A percentile compares a stretch with the other conserved stretches of the same genome.
These are phyloP conservation scores for Leptinotarsa haldemani DNA, from an alignment of 2,888 invertebrate species.

Conservation along the genomic window DNA sequence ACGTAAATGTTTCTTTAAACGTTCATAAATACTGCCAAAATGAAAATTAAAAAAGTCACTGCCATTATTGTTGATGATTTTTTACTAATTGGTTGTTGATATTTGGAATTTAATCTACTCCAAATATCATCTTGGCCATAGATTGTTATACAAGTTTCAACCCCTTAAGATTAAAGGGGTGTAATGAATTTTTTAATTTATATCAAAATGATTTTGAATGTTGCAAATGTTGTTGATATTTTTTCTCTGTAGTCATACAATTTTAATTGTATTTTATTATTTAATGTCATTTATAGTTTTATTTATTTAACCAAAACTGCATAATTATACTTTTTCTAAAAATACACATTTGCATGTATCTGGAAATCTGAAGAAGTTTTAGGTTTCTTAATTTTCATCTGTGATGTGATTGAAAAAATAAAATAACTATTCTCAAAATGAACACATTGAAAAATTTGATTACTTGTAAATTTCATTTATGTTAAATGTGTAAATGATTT, in stretches of 20 bases:
- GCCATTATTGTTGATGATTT: slow-evolving; percentile 49
- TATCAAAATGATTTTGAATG: slow-evolving; percentile 16
- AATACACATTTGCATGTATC: slow-evolving; percentile 1
- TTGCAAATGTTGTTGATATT: slow-evolving; percentile 21
- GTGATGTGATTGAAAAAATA: slow-evolving; percentile 13
- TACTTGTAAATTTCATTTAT: neutral
- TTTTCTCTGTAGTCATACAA: slow-evolving; percentile 20
- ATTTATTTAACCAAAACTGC: slow-evolving; percentile 17
- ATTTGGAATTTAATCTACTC: slow-evolving; percentile 17
- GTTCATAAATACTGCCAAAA: slow-evolving; percentile 43
- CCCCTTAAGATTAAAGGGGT: neutral
- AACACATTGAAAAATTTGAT: slow-evolving; percentile 3
- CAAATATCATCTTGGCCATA: slow-evolving; percentile 14
- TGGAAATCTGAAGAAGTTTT: slow-evolving; percentile 3
- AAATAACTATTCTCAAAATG: slow-evolving; percentile 8
- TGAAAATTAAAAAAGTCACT: slow-evolving; percentile 41
- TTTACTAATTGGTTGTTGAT: slow-evolving; percentile 25
- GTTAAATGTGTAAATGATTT: neutral
- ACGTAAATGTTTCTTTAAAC: slow-evolving; percentile 13
- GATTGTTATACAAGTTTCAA: slow-evolving; percentile 12
- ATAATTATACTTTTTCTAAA: neutral
- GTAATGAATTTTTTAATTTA: slow-evolving; percentile 23
- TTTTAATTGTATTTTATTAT: slow-evolving; percentile 19
- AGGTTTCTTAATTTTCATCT: slow-evolving; percentile 5
- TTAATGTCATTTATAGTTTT: slow-evolving; percentile 13